A percentile compares a stretch with the other conserved stretches of the same genome.
phyloP scores from a whole-genome alignment of 2,113 vertebrate species.

The Tapirus terrestris region DNA sequence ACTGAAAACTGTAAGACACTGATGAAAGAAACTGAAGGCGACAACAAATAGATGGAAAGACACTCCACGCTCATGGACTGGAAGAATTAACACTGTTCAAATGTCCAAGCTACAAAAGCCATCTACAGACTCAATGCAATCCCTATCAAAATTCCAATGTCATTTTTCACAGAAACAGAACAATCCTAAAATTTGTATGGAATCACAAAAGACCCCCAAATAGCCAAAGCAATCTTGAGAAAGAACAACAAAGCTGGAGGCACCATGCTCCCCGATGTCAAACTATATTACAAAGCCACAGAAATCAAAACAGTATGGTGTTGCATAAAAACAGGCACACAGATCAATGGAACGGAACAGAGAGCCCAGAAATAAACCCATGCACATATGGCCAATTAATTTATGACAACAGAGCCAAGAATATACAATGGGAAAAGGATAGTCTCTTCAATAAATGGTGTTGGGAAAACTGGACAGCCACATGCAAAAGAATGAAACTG shows the following conservation, averaged over 20 bases:
- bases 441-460: neutral
- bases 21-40: neutral
- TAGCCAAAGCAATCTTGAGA: neutral
- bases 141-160: neutral
- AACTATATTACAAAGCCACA: neutral
- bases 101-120: neutral
- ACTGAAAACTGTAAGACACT: neutral
- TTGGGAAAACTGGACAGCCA: neutral
- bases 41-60: neutral
- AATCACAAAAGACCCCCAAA: neutral
- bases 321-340: neutral
- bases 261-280: neutral
- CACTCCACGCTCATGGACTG: neutral
- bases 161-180: conserved; percentile 20
- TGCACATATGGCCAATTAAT: neutral
- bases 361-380: neutral
- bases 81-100: neutral
- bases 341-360: neutral
- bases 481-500: neutral
- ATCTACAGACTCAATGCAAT: neutral
- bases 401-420: neutral
- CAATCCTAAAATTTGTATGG: neutral
- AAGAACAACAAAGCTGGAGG: neutral
- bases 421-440: neutral
- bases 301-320: neutral